Percentiles rank a stretch among this genome's conserved stretches.
Evolutionary conservation across 2,797 vertebrate species (phyloP).

Genomic region (Syngnathus acus): DNA sequence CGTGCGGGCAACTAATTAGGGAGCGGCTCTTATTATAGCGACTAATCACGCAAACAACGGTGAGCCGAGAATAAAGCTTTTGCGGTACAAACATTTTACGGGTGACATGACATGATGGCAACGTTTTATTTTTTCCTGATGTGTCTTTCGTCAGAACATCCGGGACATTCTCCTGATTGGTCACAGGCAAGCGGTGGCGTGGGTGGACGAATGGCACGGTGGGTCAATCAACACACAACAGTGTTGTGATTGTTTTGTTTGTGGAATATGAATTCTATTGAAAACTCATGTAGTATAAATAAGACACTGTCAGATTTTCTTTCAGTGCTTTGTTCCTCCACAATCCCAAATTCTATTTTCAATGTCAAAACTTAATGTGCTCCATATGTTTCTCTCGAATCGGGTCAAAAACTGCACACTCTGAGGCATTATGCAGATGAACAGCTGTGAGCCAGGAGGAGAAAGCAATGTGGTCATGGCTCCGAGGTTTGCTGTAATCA

Average conservation of each 20-base stretch:
- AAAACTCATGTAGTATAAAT: too few species aligned
- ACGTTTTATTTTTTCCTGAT: background rate
- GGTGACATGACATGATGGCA: too few species aligned
- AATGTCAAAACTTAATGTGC: background rate
- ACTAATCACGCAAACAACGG: background rate
- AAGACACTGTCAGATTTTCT: too few species aligned
- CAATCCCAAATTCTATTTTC: background rate
- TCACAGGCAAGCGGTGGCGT: constrained; percentile 77
- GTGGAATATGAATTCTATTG: too few species aligned
- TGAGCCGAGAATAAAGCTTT: background rate
- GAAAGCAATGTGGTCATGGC: background rate
- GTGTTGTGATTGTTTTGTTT: too few species aligned
- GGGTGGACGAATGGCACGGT: constrained; percentile 81
- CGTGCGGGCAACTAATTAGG: background rate
- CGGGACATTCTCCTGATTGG: constrained; percentile 75
- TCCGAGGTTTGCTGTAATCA: background rate
- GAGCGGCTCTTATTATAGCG: background rate
- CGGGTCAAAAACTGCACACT: background rate
- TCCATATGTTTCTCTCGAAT: background rate
- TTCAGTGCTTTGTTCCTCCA: background rate
- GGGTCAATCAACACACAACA: constrained; percentile 18
- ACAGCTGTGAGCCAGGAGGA: background rate
- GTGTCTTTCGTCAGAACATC: constrained; percentile 58
- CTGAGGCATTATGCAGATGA: background rate
- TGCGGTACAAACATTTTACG: background rate